Evolutionary conservation across 1,140 invertebrate species (phyloP).

Genomic region (Drosophila fuyamai): DNA sequence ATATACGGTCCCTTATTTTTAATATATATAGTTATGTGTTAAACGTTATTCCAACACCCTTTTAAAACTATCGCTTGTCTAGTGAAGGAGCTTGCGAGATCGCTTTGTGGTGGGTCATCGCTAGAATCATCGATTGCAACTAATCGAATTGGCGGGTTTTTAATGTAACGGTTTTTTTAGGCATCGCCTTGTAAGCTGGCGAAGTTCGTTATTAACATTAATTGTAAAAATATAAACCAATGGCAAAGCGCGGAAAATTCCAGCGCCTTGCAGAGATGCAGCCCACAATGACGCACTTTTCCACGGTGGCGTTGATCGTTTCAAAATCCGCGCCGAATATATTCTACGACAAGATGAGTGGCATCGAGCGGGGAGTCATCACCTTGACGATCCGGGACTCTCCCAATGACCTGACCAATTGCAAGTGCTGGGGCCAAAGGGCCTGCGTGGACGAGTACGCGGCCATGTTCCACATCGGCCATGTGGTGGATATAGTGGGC

Average conservation of each 20-base stretch:
- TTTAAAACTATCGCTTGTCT: too few species aligned
- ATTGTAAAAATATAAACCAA: too few species aligned
- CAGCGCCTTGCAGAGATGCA: slow-evolving; percentile 41
- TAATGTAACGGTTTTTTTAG: slow-evolving; percentile 17
- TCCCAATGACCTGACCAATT: slow-evolving; percentile 61
- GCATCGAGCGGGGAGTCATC: slow-evolving; percentile 64
- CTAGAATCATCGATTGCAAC: slow-evolving; percentile 2
- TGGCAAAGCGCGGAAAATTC: slow-evolving; percentile 16
- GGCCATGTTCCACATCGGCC: slow-evolving; percentile 56
- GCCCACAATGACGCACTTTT: slow-evolving; percentile 57
- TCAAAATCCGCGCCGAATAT: slow-evolving; percentile 63
- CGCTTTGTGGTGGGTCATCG: background rate
- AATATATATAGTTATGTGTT: too few species aligned
- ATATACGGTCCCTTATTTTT: too few species aligned
- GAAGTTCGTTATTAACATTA: background rate
- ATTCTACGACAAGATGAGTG: slow-evolving; percentile 58
- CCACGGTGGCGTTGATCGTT: slow-evolving; percentile 60
- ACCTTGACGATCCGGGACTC: slow-evolving; percentile 71
- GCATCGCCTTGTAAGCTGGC: background rate
- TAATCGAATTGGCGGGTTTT: slow-evolving; percentile 23
- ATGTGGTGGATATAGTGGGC: slow-evolving; percentile 63
- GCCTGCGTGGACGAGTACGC: slow-evolving; percentile 62
- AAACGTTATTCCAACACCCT: too few species aligned
- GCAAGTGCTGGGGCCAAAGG: slow-evolving; percentile 72
- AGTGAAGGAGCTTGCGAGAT: too few species aligned